phyloP scores from a whole-genome alignment of 2,113 vertebrate genomes.

The Cacatua alba region DNA sequence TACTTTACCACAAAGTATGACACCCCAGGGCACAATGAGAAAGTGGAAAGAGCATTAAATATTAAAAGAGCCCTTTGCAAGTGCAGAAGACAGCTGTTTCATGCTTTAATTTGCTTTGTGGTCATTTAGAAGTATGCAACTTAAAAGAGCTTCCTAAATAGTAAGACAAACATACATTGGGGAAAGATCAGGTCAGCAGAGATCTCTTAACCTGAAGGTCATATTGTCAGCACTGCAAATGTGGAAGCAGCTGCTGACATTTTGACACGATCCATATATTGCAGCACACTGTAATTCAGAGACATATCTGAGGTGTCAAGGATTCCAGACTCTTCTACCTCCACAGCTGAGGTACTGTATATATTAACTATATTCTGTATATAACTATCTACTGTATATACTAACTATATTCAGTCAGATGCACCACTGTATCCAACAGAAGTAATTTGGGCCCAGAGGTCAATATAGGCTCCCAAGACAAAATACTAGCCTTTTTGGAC shows the following conservation, averaged over 20 bases:
- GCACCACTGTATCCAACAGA: background rate
- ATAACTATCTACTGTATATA: background rate
- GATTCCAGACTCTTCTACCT: background rate
- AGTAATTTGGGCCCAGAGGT: background rate
- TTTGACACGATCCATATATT: background rate
- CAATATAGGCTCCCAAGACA: background rate
- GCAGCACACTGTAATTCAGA: background rate
- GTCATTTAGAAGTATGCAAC: background rate
- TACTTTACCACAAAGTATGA: background rate
- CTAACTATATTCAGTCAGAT: background rate
- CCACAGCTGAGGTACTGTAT: background rate
- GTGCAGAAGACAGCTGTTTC: background rate
- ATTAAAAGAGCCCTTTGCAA: background rate
- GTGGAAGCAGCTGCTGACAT: constrained; percentile 16
- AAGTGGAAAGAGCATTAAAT: background rate
- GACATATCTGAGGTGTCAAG: background rate
- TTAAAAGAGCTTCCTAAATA: background rate
- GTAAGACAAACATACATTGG: background rate
- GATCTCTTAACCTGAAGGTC: constrained; percentile 35
- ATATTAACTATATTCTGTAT: background rate
- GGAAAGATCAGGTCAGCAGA: background rate
- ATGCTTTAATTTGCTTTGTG: background rate
- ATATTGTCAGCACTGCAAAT: background rate
- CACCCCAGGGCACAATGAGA: background rate
- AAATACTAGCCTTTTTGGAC: background rate